phyloP scores from a whole-genome alignment of 1,140 invertebrate species.

The Cotesia glomerata region DNA sequence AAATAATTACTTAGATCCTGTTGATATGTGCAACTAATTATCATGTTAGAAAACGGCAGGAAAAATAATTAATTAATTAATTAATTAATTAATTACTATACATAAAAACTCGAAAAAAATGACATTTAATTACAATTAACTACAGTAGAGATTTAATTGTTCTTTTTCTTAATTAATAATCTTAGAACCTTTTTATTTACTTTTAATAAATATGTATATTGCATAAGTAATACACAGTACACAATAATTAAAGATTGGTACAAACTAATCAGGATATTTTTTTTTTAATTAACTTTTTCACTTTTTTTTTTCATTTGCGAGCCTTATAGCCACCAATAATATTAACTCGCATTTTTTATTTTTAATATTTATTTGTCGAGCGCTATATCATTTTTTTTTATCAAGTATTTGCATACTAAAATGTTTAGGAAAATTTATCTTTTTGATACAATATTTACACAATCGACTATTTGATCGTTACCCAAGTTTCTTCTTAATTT shows the following conservation, averaged over 20 bases:
- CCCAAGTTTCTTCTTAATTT: not conserved
- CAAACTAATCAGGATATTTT: slow-evolving; percentile 21
- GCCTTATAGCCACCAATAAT: slow-evolving; percentile 4
- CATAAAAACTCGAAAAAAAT: slow-evolving; percentile 1
- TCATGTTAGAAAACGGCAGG: too few species aligned
- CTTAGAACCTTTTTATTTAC: slow-evolving; percentile 18
- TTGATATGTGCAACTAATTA: too few species aligned
- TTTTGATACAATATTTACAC: slow-evolving; percentile 29
- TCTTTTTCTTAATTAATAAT: not conserved
- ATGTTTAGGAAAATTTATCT: slow-evolving; percentile 18
- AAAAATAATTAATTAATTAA: too few species aligned
- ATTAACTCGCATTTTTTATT: not conserved
- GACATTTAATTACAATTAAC: not conserved
- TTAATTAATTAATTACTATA: not conserved
- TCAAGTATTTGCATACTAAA: slow-evolving; percentile 23
- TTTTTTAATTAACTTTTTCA: slow-evolving; percentile 2
- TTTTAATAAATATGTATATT: slow-evolving; percentile 33
- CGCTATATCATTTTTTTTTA: not conserved
- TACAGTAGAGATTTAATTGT: not conserved
- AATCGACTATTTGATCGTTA: slow-evolving; percentile 9
- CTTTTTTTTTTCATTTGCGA: not conserved
- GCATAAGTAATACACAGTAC: slow-evolving; percentile 27
- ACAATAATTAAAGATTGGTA: slow-evolving; percentile 23
- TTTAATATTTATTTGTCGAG: not conserved
- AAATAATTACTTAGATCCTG: too few species aligned